Percentiles rank a stretch among this genome's conserved stretches.
phyloP scores from a whole-genome alignment of 2,113 vertebrate genomes.

The Sapayoa aenigma region DNA sequence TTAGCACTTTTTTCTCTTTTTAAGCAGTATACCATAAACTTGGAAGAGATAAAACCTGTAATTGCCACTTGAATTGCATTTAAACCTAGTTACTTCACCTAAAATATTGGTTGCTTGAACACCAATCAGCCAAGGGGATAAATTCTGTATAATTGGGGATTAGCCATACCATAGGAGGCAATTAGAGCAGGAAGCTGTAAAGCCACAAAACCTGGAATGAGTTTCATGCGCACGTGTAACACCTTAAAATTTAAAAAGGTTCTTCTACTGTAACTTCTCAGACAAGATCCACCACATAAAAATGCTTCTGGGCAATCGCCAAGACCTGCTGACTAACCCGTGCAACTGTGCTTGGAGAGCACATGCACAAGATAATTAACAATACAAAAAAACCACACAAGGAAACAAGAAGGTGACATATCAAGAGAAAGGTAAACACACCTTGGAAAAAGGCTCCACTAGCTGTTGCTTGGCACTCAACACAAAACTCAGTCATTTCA shows the following conservation, averaged over 20 bases:
- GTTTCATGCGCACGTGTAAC: neutral
- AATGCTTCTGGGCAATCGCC: neutral
- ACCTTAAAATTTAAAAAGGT: neutral
- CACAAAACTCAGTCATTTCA: neutral
- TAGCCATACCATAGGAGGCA: neutral
- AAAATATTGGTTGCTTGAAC: neutral
- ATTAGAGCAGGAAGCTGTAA: neutral
- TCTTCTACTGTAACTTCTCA: neutral
- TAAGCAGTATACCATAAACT: neutral
- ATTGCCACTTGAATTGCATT: neutral
- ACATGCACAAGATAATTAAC: too few relatives aligned
- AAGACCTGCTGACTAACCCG: neutral
- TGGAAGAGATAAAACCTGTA: neutral
- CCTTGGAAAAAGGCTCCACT: neutral
- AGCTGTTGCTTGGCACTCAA: neutral
- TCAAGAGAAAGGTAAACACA: slow-evolving; percentile 48
- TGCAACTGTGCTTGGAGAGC: too few relatives aligned
- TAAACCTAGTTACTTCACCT: neutral
- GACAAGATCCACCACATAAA: neutral
- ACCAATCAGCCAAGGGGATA: neutral
- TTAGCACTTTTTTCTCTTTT: neutral
- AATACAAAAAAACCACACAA: neutral
- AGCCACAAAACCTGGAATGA: neutral
- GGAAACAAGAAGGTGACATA: slow-evolving; percentile 33
- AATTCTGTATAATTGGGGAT: neutral